Conservation (phyloP, 1,140 invertebrate species). For the Gryon sp. region DNA sequence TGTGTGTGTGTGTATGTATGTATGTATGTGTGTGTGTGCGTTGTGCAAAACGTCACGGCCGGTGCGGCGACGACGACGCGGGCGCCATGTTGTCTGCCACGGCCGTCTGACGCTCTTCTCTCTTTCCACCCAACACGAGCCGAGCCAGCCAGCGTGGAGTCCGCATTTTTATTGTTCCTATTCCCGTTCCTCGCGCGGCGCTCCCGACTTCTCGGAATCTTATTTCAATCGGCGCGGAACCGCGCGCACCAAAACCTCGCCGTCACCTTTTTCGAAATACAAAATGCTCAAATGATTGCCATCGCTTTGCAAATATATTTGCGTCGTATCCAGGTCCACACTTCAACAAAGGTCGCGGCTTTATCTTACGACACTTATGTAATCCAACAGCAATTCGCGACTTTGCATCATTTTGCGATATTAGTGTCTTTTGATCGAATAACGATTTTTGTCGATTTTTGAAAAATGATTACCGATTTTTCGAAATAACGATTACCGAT, state of each 20-base stretch:
- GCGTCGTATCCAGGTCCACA: constrained; percentile 3
- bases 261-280: constrained; percentile 36
- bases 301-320: constrained; percentile 41
- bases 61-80: constrained; percentile 64
- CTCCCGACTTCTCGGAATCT: constrained; percentile 40
- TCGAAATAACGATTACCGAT: too few species aligned
- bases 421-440: too few species aligned
- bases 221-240: constrained; percentile 33
- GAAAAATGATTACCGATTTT: too few species aligned
- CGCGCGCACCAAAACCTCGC: too few species aligned
- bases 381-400: too few species aligned
- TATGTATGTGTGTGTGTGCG: too few species aligned
- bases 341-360: not conserved
- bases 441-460: too few species aligned
- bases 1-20: too few species aligned
- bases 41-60: constrained; percentile 73
- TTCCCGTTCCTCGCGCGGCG: constrained; percentile 25
- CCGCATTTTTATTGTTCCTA: constrained; percentile 74
- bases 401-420: too few species aligned
- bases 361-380: too few species aligned
- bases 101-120: constrained; percentile 66
- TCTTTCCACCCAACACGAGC: constrained; percentile 48
- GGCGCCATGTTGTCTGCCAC: constrained; percentile 79
- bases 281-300: constrained; percentile 54
- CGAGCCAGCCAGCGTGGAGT: constrained; percentile 76